Base-by-base conservation (phyloP, 2,797 vertebrate genomes). In the Rhyacichthys aspro region DNA sequence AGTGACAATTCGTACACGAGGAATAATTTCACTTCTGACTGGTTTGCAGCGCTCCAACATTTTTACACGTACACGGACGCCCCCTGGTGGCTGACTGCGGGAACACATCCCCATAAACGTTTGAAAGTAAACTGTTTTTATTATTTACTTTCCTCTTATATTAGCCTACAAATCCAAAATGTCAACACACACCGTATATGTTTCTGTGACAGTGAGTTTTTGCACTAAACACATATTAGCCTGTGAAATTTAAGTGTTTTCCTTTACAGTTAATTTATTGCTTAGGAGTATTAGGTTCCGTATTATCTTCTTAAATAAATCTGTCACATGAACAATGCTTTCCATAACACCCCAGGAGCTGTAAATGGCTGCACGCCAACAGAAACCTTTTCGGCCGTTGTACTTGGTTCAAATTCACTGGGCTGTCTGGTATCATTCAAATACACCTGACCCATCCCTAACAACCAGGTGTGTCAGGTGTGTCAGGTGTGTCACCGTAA, bases 391-490 rank as follows among this genome's bases (percentile, higher is more conserved):
- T 23, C 12, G 8, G 62, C 65, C 11, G 10, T 72, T 81, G 63
- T 34, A 28, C 0, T 11, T 62, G 63, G 63, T 12, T 55, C 37
- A 55, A 66, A 59, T 63, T 41, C 17, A n/a, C 45, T 14, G 53
- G 41, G 34, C 43, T 72, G 59, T 78, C 82, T 85, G 66, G 80
- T 81, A 74, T 81, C 77, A 70, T 79, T 77, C 47, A 84, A 78
- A 75, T 67, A 62, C 34, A 62, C 65, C 16, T 63, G 23, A 47
- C 32, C 44, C 32, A 64, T 67, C 73, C 88, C 73, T 76, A 36
- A 60, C 65, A 83, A 80, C 76, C 14, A 34, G 55, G 63, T 45
- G 18, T 45, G 9, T 12, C 81, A 87, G 88, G 89, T 88, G 86
- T 87, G 84, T 73, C 70, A 34, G 38, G 15, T 5, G 49, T 34